These are phyloP conservation scores for Lerista edwardsae DNA, from an alignment of 2,797 vertebrate species.

Conservation along the genomic window DNA sequence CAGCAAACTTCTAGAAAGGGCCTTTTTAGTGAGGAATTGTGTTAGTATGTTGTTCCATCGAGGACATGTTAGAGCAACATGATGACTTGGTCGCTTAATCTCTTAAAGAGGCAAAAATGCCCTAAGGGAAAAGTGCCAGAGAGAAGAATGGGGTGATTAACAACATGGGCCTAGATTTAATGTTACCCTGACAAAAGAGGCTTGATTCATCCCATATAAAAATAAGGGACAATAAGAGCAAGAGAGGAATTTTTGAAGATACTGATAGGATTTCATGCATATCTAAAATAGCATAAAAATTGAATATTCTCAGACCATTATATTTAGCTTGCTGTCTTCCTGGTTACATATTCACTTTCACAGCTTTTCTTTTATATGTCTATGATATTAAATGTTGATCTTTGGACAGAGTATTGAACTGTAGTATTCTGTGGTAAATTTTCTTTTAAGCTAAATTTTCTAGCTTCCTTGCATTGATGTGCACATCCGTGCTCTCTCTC, in stretches of 20 bases:
- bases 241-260: constrained; percentile 50
- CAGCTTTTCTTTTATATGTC: constrained; percentile 57
- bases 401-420: constrained; percentile 63
- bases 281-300: constrained; percentile 67
- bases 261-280: constrained; percentile 68
- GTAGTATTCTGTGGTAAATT: constrained; percentile 68
- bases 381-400: constrained; percentile 56
- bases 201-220: constrained; percentile 55
- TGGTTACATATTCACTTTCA: constrained; percentile 36
- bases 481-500: no score
- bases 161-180: constrained; percentile 67
- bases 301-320: constrained; percentile 45
- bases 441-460: constrained; percentile 70
- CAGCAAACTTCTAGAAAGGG: constrained; percentile 77
- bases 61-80: constrained; percentile 74
- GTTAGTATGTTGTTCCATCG: constrained; percentile 72
- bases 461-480: no score
- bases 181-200: constrained; percentile 67
- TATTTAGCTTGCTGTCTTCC: constrained; percentile 49
- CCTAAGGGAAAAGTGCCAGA: constrained; percentile 61
- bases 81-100: constrained; percentile 76
- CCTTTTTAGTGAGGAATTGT: constrained; percentile 69
- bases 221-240: background rate
- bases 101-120: constrained; percentile 74
- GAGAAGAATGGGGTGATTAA: constrained; percentile 71